Conservation (phyloP, 2,888 invertebrate genomes). For the Drosophila greeni region DNA sequence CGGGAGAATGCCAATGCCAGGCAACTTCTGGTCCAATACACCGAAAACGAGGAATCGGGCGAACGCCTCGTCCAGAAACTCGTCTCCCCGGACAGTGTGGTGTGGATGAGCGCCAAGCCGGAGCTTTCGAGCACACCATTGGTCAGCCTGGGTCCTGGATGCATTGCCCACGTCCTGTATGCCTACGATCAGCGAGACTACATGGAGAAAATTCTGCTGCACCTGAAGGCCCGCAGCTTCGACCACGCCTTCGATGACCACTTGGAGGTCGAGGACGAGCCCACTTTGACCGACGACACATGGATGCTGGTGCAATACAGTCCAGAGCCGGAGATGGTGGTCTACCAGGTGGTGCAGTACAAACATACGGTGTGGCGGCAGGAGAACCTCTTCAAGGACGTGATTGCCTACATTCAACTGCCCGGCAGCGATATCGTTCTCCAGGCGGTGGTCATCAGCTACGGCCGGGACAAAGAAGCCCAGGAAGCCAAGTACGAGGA, state of each 20-base stretch:
- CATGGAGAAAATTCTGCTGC: slow-evolving; percentile 58
- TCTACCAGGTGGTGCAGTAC: slow-evolving; percentile 60
- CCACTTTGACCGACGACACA: slow-evolving; percentile 44
- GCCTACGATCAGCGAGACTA: slow-evolving; percentile 51
- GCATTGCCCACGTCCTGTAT: slow-evolving; percentile 57
- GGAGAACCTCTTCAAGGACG: slow-evolving; percentile 64
- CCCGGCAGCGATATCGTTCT: slow-evolving; percentile 46
- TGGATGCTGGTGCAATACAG: slow-evolving; percentile 73
- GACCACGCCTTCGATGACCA: slow-evolving; percentile 57
- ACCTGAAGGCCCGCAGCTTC: slow-evolving; percentile 61
- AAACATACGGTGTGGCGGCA: slow-evolving; percentile 60
- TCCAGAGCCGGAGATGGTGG: slow-evolving; percentile 53
- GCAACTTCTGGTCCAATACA: slow-evolving; percentile 60
- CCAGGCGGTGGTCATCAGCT: slow-evolving; percentile 68
- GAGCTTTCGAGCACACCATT: slow-evolving; percentile 34
- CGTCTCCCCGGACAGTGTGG: slow-evolving; percentile 43
- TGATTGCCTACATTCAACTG: slow-evolving; percentile 65
- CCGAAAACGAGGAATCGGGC: slow-evolving; percentile 31
- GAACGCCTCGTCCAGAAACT: slow-evolving; percentile 57
- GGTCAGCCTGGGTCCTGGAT: slow-evolving; percentile 38
- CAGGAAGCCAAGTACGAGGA: slow-evolving; percentile 47
- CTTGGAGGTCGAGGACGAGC: neutral
- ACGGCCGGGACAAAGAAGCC: slow-evolving; percentile 39
- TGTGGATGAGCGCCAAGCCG: slow-evolving; percentile 48
- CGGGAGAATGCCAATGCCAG: slow-evolving; percentile 26